Evolutionary conservation across 1,140 invertebrate genomes (phyloP).

Genomic region (Drosophila leontia): DNA sequence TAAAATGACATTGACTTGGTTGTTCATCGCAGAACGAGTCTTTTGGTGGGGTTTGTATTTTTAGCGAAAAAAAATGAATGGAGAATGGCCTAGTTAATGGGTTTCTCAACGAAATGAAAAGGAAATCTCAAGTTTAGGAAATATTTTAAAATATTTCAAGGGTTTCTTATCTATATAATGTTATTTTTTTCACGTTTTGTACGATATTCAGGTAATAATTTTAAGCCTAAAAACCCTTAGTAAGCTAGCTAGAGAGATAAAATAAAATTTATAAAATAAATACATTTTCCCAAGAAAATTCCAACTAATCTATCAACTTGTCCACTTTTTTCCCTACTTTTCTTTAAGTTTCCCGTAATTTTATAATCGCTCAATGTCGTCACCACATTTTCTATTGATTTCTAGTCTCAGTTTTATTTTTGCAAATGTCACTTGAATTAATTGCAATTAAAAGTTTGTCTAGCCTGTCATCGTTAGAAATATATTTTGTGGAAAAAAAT

Average conservation of each 20-base stretch:
- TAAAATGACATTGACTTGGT: constrained; percentile 22
- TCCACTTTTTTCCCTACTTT: background rate
- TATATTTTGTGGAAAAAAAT: constrained; percentile 13
- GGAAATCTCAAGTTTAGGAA: background rate
- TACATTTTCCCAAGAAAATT: background rate
- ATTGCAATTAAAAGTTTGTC: constrained; percentile 66
- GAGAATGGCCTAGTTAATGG: background rate
- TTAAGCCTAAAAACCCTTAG: no score
- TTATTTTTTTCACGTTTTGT: background rate
- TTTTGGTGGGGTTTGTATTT: constrained; percentile 18
- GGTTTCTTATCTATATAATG: background rate
- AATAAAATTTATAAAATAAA: no score
- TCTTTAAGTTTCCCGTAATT: constrained; percentile 25
- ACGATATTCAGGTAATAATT: background rate
- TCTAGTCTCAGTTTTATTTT: constrained; percentile 30
- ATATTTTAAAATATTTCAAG: background rate
- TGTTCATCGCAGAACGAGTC: constrained; percentile 24
- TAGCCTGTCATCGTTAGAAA: constrained; percentile 22
- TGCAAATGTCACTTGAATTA: constrained; percentile 67
- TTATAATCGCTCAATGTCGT: constrained; percentile 33
- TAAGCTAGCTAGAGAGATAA: no score
- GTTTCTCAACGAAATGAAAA: background rate
- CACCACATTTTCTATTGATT: constrained; percentile 25
- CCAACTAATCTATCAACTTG: background rate
- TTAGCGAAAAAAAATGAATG: background rate